phyloP scores from a whole-genome alignment of 53 echinoderm and acorn worm species.

The Temnopleurus reevesii region DNA sequence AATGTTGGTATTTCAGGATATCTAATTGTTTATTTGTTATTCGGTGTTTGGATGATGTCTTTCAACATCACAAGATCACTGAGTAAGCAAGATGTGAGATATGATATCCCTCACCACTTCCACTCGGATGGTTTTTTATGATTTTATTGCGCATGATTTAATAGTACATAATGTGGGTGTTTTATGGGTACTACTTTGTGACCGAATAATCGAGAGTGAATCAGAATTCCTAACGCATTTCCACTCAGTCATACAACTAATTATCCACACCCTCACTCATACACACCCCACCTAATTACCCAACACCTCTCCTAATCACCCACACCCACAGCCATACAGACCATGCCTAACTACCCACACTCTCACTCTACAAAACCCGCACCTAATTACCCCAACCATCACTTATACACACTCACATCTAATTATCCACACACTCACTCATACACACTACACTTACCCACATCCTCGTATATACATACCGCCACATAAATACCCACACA shows the following conservation, averaged over 20 bases:
- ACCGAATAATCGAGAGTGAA: conserved; percentile 40
- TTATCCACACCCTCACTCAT: not conserved
- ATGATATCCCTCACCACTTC: no score
- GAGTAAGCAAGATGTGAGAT: no score
- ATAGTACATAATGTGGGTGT: conserved; percentile 28
- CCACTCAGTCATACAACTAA: not conserved
- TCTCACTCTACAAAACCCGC: not conserved
- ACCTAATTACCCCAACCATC: not conserved
- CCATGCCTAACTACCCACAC: not conserved
- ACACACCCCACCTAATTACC: not conserved
- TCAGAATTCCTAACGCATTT: conserved; percentile 19
- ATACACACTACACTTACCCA: not conserved
- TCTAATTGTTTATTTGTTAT: no score
- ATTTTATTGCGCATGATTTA: no score
- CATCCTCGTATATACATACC: not conserved
- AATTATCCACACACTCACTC: not conserved
- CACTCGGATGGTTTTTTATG: no score
- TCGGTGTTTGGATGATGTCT: no score
- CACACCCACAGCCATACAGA: not conserved
- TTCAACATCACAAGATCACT: no score
- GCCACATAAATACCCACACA: not conserved
- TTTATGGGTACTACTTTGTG: conserved; percentile 34
- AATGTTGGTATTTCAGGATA: no score
- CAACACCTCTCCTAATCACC: not conserved
- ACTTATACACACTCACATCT: not conserved